Percentiles rank a stretch among this genome's conserved stretches.
Conservation (phyloP, 2,113 vertebrate genomes). For the Myrmecobius fasciatus region DNA sequence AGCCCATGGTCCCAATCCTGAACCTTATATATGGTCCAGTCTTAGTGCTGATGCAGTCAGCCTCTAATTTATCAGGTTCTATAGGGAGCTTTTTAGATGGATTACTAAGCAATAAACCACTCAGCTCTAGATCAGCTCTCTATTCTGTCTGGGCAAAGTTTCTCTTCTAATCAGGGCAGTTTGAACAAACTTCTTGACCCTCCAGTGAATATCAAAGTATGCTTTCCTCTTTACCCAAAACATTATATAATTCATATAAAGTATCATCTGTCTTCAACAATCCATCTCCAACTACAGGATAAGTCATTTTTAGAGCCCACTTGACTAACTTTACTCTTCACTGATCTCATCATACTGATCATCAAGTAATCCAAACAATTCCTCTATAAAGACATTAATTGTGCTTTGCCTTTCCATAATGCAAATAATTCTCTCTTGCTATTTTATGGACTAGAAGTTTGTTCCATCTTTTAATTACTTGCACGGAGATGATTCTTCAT, state of each 20-base stretch:
- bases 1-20: background rate
- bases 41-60: background rate
- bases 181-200: background rate
- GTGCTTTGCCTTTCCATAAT: background rate
- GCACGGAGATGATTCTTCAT: background rate
- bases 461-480: background rate
- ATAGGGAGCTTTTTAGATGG: background rate
- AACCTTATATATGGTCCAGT: background rate
- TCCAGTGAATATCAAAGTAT: background rate
- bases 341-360: background rate
- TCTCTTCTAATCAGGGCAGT: background rate
- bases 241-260: background rate
- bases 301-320: background rate
- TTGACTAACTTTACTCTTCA: background rate
- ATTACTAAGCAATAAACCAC: background rate
- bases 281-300: background rate
- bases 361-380: background rate
- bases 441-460: background rate
- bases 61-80: background rate
- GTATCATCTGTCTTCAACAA: background rate
- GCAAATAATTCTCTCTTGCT: background rate
- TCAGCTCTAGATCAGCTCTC: background rate
- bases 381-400: background rate
- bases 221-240: background rate
- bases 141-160: background rate